Conservation (phyloP, 1,140 invertebrate genomes). For the Nasonia vitripennis region DNA sequence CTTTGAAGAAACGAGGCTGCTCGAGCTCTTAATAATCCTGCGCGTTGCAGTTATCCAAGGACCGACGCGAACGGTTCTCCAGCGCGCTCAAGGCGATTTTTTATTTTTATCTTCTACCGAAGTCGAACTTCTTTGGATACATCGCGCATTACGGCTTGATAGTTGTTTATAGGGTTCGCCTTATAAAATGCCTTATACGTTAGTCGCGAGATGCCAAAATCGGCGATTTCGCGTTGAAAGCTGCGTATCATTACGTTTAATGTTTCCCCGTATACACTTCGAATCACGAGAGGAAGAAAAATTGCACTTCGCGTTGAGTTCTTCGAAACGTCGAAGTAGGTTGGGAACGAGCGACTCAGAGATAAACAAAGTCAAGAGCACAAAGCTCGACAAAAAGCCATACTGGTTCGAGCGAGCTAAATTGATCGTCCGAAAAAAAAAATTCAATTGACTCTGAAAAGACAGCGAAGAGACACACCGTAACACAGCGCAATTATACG, state of each 20-base stretch:
- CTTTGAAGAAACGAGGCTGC: constrained; percentile 42
- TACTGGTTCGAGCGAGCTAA: not conserved
- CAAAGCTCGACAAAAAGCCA: too few species aligned
- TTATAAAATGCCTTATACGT: not conserved
- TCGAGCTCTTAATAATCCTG: constrained; percentile 41
- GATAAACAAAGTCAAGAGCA: not conserved
- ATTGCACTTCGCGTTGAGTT: too few species aligned
- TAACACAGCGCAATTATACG: not conserved
- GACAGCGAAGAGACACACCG: not conserved
- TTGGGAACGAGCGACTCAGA: not conserved
- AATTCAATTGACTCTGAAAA: not conserved
- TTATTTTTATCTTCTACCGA: constrained; percentile 20
- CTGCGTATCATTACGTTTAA: too few species aligned
- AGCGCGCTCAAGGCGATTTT: constrained; percentile 24
- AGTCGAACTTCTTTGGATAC: not conserved
- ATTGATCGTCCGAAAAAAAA: not conserved
- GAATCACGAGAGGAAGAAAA: too few species aligned
- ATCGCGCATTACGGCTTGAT: not conserved
- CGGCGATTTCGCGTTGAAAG: too few species aligned
- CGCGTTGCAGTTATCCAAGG: constrained; percentile 16
- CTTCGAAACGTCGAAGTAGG: too few species aligned
- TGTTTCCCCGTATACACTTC: too few species aligned
- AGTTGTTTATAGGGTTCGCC: not conserved
- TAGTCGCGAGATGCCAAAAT: too few species aligned
- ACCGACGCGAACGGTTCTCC: constrained; percentile 7